Evolutionary conservation across 2,888 invertebrate genomes (phyloP), one percentile per base, ranked within the genome.

Genomic region (Amorpha juglandis): DNA sequence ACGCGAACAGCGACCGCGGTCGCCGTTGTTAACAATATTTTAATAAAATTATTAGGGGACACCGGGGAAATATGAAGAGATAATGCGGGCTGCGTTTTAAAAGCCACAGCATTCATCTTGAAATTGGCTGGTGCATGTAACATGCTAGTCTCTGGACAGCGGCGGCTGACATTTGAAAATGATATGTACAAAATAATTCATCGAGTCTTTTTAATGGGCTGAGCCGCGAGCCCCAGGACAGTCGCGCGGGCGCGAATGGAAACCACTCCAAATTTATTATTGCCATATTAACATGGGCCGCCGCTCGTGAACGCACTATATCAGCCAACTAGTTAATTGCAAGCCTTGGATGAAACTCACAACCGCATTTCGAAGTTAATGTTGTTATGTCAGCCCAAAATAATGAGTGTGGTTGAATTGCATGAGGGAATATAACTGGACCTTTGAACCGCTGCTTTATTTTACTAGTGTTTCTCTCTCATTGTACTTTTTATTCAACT

Each of bases 241-340:
- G 80, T 73, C 75, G 42, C 42, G 58, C 58, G 69, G 74, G 73
- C 70, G 77, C 75, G 78, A 81, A 84, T 85, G 87, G 79, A 83
- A 86, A 87, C 87, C 87, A 80, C 85, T 81, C 75, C 74, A 87
- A 91, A 91, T 91, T 90, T 90, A 91, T 90, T 90, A 90, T 92
- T 89, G 88, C 84, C 85, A 87, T 90, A 91, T 91, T 89, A 91
- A 87, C 89, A 84, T 82, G 81, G 81, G 71, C 80, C 74, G 77
- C 76, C 76, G 78, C 70, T 79, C 77, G 78, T 74, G 79, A 80
- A 79, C 83, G 86, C 87, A 89, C 83, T 90, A 86, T 86, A 88
- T 89, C 89, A 89, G 85, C 78, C 84, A 83, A 85, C 87, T 88
- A 86, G 88, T 91, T 91, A 90, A 91, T 90, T 91, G 90, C 87